Conservation (phyloP, 2,113 vertebrate genomes). For the Cephalopterus ornatus region DNA sequence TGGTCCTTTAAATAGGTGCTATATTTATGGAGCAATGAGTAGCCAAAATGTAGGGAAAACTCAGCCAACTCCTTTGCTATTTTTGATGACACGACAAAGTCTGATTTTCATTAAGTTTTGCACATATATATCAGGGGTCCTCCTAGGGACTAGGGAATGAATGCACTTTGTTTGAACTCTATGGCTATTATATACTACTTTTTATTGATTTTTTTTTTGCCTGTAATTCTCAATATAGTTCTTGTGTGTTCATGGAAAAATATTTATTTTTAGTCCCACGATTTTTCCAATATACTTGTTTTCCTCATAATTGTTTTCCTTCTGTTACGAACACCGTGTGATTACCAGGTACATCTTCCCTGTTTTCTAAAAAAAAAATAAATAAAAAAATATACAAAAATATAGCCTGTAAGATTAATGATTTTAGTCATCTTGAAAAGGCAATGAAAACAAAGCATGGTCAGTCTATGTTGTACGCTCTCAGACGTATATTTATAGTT, state of each 20-base stretch:
- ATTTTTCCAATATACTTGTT: conserved; percentile 43
- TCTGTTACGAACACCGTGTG: background rate
- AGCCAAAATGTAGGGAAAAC: background rate
- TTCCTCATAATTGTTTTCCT: conserved; percentile 20
- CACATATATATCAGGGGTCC: conserved; percentile 58
- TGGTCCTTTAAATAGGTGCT: conserved; percentile 41
- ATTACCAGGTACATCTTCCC: background rate
- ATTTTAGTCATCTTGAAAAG: background rate
- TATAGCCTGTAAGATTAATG: background rate
- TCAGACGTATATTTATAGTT: background rate
- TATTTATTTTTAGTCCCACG: conserved; percentile 53
- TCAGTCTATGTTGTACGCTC: background rate
- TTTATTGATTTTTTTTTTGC: conserved; percentile 61
- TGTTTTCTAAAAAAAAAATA: background rate
- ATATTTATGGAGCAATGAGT: conserved; percentile 46
- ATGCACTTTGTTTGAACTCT: conserved; percentile 67
- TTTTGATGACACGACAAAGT: conserved; percentile 60
- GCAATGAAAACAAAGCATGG: background rate
- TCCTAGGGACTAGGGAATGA: conserved; percentile 50
- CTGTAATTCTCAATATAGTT: conserved; percentile 52
- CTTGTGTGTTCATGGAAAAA: conserved; percentile 64
- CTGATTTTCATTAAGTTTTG: conserved; percentile 67
- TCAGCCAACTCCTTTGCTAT: conserved; percentile 38
- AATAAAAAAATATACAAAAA: background rate
- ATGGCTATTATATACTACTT: conserved; percentile 59